Evolutionary conservation across 1,140 invertebrate genomes (phyloP).

Genomic region (Leptonema lineaticorne): DNA sequence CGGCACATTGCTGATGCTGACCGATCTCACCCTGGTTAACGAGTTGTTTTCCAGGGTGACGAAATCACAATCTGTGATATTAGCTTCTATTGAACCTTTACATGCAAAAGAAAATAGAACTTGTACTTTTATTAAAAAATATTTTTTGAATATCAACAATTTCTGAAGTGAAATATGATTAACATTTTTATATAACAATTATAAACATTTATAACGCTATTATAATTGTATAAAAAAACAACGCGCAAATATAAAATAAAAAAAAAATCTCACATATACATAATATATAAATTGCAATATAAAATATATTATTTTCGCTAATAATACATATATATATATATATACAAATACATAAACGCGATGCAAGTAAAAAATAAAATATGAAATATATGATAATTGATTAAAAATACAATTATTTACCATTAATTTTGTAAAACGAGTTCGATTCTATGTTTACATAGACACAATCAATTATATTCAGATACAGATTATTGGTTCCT

Average conservation of each 20-base stretch:
- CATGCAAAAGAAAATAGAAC: slow-evolving; percentile 10
- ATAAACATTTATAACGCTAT: not conserved
- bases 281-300: not conserved
- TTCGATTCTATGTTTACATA: slow-evolving; percentile 56
- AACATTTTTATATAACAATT: not conserved
- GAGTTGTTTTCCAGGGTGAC: slow-evolving; percentile 7
- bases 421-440: slow-evolving; percentile 56
- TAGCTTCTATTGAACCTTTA: not conserved
- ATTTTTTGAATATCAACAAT: too few species aligned
- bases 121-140: too few species aligned
- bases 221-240: not conserved
- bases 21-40: not conserved
- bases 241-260: not conserved
- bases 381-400: not conserved
- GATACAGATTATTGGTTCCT: slow-evolving; percentile 52
- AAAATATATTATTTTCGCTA: not conserved
- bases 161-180: not conserved
- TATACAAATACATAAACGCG: not conserved
- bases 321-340: not conserved
- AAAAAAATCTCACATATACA: not conserved
- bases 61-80: slow-evolving; percentile 13
- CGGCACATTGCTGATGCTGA: slow-evolving; percentile 24
- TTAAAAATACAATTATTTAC: not conserved
- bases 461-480: slow-evolving; percentile 58
- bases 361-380: not conserved